Conservation (phyloP, 2,888 invertebrate species). For the Capitulum mitella region DNA sequence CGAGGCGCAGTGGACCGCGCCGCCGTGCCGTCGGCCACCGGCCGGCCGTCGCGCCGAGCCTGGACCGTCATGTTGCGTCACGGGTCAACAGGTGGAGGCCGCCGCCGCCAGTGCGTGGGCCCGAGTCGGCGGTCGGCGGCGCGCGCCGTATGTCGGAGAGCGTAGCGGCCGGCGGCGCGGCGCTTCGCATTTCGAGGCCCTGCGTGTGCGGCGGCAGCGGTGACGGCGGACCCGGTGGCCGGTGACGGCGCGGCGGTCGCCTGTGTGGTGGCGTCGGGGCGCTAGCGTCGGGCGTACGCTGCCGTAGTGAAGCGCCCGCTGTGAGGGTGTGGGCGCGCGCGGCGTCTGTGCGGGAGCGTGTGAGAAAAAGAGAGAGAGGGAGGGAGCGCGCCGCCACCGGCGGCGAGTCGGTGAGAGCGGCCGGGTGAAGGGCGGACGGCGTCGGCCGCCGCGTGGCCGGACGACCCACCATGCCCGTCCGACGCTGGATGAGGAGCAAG, state of each 20-base stretch:
- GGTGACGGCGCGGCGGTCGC: background rate
- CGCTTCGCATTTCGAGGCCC: background rate
- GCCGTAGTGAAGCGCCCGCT: too few relatives aligned
- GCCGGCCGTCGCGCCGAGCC: background rate
- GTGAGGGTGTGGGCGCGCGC: too few relatives aligned
- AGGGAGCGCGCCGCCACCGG: too few relatives aligned
- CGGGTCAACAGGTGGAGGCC: background rate
- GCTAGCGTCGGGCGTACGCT: background rate
- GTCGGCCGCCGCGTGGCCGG: background rate
- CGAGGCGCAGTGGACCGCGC: background rate
- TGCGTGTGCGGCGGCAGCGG: background rate
- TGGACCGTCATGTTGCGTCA: background rate
- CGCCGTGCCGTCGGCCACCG: background rate
- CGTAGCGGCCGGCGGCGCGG: background rate
- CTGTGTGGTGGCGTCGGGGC: background rate
- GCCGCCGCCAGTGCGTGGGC: background rate
- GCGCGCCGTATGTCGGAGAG: slow-evolving; percentile 5
- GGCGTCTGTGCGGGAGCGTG: background rate
- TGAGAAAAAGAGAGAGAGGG: too few relatives aligned
- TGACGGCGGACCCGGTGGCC: background rate
- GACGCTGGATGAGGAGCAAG: slow-evolving; percentile 11
- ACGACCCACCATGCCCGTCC: slow-evolving; percentile 9
- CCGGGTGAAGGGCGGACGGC: background rate
- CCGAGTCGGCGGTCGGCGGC: slow-evolving; percentile 18
- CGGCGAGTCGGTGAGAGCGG: too few relatives aligned